Conservation (phyloP, 2,113 vertebrate genomes). For the Cyanocitta stelleri region DNA sequence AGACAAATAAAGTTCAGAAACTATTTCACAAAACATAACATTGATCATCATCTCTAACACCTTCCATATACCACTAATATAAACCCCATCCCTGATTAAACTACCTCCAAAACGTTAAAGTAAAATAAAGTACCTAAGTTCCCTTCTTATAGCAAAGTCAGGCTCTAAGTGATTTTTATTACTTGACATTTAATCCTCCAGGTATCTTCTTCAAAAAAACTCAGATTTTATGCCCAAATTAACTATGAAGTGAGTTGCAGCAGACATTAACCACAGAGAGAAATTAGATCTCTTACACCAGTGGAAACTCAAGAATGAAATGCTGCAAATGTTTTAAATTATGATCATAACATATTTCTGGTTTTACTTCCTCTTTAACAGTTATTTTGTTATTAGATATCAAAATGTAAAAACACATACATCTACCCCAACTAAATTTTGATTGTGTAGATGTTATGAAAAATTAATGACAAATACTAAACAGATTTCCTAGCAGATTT, state of each 20-base stretch:
- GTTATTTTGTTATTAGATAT: neutral
- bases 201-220: neutral
- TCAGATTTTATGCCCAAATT: neutral
- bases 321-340: neutral
- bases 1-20: conserved; percentile 8
- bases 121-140: neutral
- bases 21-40: neutral
- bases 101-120: neutral
- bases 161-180: neutral
- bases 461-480: neutral
- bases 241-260: neutral
- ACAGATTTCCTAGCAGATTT: neutral
- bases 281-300: neutral
- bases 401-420: neutral
- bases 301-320: neutral
- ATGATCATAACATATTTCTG: neutral
- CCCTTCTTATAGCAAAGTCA: neutral
- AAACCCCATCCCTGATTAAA: neutral
- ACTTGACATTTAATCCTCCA: neutral
- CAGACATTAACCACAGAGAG: neutral
- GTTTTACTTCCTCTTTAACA: neutral
- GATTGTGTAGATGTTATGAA: neutral
- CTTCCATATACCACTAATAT: neutral
- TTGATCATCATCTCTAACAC: neutral
- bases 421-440: neutral